Percentiles rank a stretch among this genome's conserved stretches.
Evolutionary conservation across 1,140 invertebrate species (phyloP).

Genomic region (Chymomyza costata): DNA sequence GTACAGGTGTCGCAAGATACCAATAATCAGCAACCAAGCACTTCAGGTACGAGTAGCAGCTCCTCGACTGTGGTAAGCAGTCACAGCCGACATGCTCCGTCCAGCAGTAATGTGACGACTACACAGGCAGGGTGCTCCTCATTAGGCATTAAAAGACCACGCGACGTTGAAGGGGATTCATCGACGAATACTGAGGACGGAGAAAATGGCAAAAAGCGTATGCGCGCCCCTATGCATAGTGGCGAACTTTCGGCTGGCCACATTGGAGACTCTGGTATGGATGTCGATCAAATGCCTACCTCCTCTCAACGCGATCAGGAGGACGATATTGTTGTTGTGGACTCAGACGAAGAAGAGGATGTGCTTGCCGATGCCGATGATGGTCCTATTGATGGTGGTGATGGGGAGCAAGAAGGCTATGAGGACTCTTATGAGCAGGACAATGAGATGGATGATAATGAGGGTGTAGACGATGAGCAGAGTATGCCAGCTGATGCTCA

Average conservation of each 20-base stretch:
- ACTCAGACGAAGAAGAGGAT: conserved; percentile 79
- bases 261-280: conserved; percentile 78
- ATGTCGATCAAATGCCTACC: conserved; percentile 86
- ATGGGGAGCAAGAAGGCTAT: conserved; percentile 77
- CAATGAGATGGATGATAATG: conserved; percentile 76
- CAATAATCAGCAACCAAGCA: conserved; percentile 75
- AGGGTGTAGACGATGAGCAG: conserved; percentile 46
- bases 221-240: conserved; percentile 67
- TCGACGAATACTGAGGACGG: conserved; percentile 76
- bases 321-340: conserved; percentile 86
- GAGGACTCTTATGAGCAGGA: conserved; percentile 77
- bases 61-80: conserved; percentile 75
- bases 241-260: conserved; percentile 57
- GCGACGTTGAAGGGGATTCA: conserved; percentile 78
- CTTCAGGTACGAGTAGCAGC: conserved; percentile 63
- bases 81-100: conserved; percentile 77
- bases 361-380: conserved; percentile 74
- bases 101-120: conserved; percentile 80
- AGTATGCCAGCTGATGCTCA: conserved; percentile 42
- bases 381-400: conserved; percentile 76
- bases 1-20: conserved; percentile 74
- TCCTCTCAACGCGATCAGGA: conserved; percentile 88
- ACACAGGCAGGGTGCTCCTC: conserved; percentile 76
- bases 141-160: conserved; percentile 77
- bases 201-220: conserved; percentile 75